Evolutionary conservation across 2,888 invertebrate genomes (phyloP), one percentile per base, ranked within the genome.

Genomic region (Andrena marginata): DNA sequence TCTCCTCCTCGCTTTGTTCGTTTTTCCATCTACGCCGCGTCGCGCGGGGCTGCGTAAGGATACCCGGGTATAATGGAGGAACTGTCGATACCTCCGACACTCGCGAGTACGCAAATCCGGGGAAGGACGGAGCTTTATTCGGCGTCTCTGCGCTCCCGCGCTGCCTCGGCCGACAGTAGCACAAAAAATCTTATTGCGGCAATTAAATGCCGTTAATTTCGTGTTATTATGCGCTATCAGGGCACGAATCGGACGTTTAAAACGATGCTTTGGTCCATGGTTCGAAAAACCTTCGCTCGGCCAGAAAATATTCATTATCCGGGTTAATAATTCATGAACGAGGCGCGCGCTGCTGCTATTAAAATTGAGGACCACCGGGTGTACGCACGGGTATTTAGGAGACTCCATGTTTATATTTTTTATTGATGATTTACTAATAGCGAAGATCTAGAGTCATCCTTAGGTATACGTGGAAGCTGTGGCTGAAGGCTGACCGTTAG

Each of bases 11-110:
- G 20, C 35, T 78, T 35, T 48, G 42, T 29, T 56, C 75, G 8
- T 76, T 71, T 77, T 77, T 51, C 26, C 59, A 31, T 75, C 56
- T 56, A 33, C 73, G 20, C 72, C 72, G 48, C 63, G 42, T 72
- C 72, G 80, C 79, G 63, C 42, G 31, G 59, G 42, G 51, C 62
- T 54, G 60, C 20, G 64, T 59, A 49, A 72, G 68, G 79, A 84
- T 81, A 78, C 64, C 56, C 62, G 20, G 77, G 69, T n/a, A 81
- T 89, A 85, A 89, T 85, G 80, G 84, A 78, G 68, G 64, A 80
- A 31, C 48, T 33, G 33, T 16, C 62, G n/a, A 71, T 74, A 49
- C 31, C 23, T 23, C 8, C 35, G 72, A 59, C 31, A 33, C 42
- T 20, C 26, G 35, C 42, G 42, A 42, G 5, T 42, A 42, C 26